phyloP scores from a whole-genome alignment of 2,888 invertebrate species.

The Dione juno region DNA sequence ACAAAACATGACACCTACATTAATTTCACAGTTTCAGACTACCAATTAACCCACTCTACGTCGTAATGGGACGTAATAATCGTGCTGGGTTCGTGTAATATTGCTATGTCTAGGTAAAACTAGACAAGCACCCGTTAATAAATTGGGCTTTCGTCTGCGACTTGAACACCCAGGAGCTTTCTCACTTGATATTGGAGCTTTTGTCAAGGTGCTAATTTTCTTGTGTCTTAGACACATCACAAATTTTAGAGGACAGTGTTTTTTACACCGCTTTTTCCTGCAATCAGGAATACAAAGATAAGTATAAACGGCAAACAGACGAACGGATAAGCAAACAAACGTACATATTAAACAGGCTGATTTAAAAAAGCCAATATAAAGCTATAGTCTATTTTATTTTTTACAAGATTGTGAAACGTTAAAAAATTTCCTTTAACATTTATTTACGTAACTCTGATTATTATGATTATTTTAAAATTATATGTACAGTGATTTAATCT shows the following conservation, averaged over 20 bases:
- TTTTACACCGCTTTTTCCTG: no score
- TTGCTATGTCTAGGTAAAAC: constrained; percentile 11
- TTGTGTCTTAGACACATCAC: not conserved
- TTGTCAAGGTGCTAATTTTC: not conserved
- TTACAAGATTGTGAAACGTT: no score
- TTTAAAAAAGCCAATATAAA: no score
- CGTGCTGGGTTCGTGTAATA: constrained; percentile 34
- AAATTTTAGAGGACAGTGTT: no score
- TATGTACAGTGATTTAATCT: not conserved
- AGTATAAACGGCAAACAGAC: no score
- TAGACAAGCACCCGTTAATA: constrained; percentile 4
- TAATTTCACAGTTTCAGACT: constrained; percentile 47
- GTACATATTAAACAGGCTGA: no score
- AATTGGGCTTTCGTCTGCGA: not conserved
- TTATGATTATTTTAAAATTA: not conserved
- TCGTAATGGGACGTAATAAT: constrained; percentile 41
- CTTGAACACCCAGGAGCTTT: constrained; percentile 1
- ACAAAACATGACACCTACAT: constrained; percentile 47
- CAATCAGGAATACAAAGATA: no score
- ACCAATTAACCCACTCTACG: constrained; percentile 45
- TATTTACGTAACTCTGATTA: no score
- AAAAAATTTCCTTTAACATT: no score
- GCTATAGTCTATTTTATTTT: no score
- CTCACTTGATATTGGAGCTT: not conserved
- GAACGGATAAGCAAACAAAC: no score